phyloP scores from a whole-genome alignment of 2,888 invertebrate genomes.

The Plagodis pulveraria region DNA sequence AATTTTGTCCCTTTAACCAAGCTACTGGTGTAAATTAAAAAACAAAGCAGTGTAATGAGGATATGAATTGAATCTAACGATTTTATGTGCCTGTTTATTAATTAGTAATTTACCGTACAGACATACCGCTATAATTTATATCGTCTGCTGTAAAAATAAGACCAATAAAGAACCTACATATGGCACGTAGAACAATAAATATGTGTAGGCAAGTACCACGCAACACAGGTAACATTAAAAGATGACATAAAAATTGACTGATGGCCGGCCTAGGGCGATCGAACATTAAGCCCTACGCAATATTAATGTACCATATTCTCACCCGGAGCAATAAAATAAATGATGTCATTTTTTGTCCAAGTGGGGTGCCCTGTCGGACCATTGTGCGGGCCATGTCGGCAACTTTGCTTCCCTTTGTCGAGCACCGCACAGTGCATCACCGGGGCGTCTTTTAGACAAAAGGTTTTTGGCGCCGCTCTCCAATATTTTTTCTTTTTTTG shows the following conservation, averaged over 20 bases:
- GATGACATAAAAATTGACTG: slow-evolving; percentile 47
- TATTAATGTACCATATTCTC: slow-evolving; percentile 82
- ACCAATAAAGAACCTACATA: not conserved
- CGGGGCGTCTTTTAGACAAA: slow-evolving; percentile 80
- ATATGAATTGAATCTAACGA: no score
- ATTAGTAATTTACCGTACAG: no score
- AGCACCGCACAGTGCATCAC: slow-evolving; percentile 58
- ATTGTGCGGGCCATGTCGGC: slow-evolving; percentile 65
- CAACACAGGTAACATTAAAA: slow-evolving; percentile 36
- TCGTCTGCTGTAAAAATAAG: no score
- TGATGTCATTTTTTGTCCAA: slow-evolving; percentile 83
- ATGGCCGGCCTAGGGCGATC: slow-evolving; percentile 76
- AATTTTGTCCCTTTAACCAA: no score
- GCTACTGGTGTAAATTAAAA: no score
- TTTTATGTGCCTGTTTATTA: no score
- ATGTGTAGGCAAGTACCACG: slow-evolving; percentile 24
- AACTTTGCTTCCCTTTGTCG: slow-evolving; percentile 66
- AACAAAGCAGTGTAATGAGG: no score
- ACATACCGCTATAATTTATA: no score
- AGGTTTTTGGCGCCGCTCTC: slow-evolving; percentile 78
- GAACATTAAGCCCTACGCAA: slow-evolving; percentile 77
- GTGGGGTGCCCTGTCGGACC: slow-evolving; percentile 74
- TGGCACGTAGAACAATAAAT: slow-evolving; percentile 20
- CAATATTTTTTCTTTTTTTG: slow-evolving; percentile 63
- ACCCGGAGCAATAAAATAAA: slow-evolving; percentile 83